Evolutionary conservation across 2,797 vertebrate species (phyloP), one percentile per base, ranked within the genome.

Genomic region (Lutjanus campechanus): DNA sequence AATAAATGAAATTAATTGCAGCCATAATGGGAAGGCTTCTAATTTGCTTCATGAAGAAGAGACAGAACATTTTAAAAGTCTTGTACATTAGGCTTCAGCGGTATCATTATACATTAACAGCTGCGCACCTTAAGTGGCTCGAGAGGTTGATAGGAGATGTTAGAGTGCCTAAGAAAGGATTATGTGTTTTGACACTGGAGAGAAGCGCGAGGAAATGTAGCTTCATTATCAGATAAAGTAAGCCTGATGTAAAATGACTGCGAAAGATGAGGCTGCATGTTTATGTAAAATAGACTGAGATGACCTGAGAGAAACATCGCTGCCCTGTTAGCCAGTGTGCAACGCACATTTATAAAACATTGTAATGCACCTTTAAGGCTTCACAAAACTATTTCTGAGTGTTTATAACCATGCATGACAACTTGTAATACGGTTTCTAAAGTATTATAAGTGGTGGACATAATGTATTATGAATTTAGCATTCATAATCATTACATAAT

Each of bases 11-110:
- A 78, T 20, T 20, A 56, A 77, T 69, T 81, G 56, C 56, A 54
- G 41, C 58, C 36, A 1, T 78, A 85, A 85, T 62, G 36, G 65
- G 15, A 19, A 51, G 16, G 47, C 56, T 44, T 76, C 60, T 75
- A 47, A 84, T 77, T 85, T 70, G 68, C 69, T 78, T 44, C 40
- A 60, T 17, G 70, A 69, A 61, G 54, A 69, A 70, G 65, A 85
- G 59, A 66, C 44, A 11, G 53, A 67, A n/a, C 22, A 22, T 69
- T 78, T 76, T 66, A 63, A 62, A 84, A 69, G 61, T 36, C 40
- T 64, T 29, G 53, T 66, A 59, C 80, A 65, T 75, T 59, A 74
- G 55, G 64, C 36, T 75, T 50, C 40, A 29, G 17, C 19, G 8
- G 13, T 17, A 73, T 69, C 60, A 17, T 15, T 58, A 70, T 11